Evolutionary conservation across 2,888 invertebrate genomes (phyloP).

Genomic region (Stenotaenia linearis): DNA sequence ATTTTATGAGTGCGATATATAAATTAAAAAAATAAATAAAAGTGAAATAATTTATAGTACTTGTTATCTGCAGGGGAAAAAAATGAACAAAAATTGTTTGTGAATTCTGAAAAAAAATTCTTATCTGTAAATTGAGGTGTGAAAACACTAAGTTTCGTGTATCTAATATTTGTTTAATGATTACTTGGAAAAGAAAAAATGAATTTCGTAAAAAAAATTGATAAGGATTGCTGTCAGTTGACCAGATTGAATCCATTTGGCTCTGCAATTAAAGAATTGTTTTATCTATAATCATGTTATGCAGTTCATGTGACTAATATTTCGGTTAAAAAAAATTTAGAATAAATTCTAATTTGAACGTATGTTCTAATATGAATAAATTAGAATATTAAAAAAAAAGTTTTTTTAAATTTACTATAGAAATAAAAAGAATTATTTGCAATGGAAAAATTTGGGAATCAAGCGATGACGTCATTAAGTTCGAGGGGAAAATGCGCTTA

Average conservation of each 20-base stretch:
- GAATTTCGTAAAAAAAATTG: not conserved
- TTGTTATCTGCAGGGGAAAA: not conserved
- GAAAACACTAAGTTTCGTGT: conserved; percentile 12
- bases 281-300: not conserved
- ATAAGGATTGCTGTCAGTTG: not conserved
- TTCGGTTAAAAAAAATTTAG: no score
- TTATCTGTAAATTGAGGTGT: conserved; percentile 14
- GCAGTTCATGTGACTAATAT: no score
- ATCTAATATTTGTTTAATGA: conserved; percentile 17
- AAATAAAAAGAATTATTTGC: not conserved
- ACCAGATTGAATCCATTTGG: conserved; percentile 11
- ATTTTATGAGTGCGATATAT: no score
- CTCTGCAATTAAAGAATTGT: conserved; percentile 3
- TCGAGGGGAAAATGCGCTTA: not conserved
- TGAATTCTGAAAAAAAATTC: not conserved
- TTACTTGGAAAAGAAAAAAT: not conserved
- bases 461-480: not conserved
- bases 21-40: not conserved
- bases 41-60: not conserved
- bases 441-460: not conserved
- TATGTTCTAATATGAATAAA: no score
- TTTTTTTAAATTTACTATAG: no score
- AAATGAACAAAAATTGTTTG: not conserved
- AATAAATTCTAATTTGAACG: no score
- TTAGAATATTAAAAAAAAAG: no score